A percentile compares a stretch with the other conserved stretches of the same genome.
phyloP scores from a whole-genome alignment of 2,113 vertebrate genomes.

The Phaethon lepturus region DNA sequence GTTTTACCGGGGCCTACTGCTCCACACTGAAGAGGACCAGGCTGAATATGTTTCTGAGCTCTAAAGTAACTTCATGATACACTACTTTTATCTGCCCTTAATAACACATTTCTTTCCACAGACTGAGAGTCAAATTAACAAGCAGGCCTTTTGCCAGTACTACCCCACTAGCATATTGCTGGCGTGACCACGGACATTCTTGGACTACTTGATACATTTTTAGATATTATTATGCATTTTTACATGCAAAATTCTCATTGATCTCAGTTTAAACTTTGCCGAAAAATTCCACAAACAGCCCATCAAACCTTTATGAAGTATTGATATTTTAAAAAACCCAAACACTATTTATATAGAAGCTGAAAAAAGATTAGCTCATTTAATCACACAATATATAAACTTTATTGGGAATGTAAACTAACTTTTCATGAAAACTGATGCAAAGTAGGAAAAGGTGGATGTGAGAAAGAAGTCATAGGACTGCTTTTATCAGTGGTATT shows the following conservation, averaged over 20 bases:
- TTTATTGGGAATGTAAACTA: background rate
- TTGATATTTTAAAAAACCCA: background rate
- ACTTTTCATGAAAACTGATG: background rate
- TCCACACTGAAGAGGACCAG: background rate
- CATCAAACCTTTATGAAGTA: background rate
- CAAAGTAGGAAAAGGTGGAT: background rate
- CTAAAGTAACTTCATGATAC: background rate
- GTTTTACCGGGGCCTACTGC: background rate
- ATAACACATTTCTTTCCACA: background rate
- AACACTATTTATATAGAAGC: background rate
- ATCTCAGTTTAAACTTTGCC: background rate
- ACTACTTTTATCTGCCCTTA: background rate
- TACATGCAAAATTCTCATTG: background rate
- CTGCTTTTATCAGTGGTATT: background rate
- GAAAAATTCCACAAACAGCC: background rate
- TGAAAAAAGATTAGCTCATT: background rate
- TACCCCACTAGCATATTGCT: rapidly evolving
- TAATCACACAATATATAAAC: background rate
- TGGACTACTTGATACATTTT: background rate
- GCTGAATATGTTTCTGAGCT: background rate
- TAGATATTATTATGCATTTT: background rate
- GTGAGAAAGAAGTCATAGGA: background rate
- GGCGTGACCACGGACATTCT: background rate
- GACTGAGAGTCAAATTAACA: background rate
- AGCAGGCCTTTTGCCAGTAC: background rate